These are phyloP conservation scores for Hydraecia micacea DNA, from an alignment of 2,888 invertebrate species.

Conservation along the genomic window DNA sequence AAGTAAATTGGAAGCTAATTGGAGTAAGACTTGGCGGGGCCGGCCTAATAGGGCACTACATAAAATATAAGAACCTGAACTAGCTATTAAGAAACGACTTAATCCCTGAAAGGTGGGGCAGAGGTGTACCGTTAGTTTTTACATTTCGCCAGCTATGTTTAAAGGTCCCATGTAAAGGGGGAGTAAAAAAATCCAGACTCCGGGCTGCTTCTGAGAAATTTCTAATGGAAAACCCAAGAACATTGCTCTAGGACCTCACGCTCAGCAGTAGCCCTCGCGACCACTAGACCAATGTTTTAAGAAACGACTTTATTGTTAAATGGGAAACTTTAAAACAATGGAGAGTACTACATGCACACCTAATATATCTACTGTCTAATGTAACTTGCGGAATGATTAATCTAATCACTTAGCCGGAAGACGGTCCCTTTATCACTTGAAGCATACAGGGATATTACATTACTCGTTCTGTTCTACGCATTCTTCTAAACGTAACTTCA, in stretches of 20 bases:
- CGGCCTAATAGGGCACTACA: conserved; percentile 4
- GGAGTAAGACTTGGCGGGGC: conserved; percentile 34
- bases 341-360: not conserved
- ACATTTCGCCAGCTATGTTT: not conserved
- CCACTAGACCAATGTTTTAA: too few species aligned
- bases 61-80: conserved; percentile 16
- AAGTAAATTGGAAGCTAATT: conserved; percentile 47
- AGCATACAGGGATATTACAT: conserved; percentile 31
- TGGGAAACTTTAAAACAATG: not conserved
- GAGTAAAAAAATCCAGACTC: not conserved
- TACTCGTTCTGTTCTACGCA: not conserved
- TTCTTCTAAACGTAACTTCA: conserved; percentile 7
- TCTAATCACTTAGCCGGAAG: conserved; percentile 46
- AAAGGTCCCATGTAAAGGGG: not conserved
- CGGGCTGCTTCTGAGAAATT: not conserved
- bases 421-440: conserved; percentile 16
- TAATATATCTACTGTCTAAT: conserved; percentile 13
- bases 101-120: not conserved
- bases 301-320: not conserved
- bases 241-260: not conserved
- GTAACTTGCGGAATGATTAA: conserved; percentile 27
- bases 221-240: not conserved
- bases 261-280: too few species aligned
- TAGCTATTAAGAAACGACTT: not conserved
- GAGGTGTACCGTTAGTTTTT: not conserved